Evolutionary conservation across 1,140 invertebrate species (phyloP).

Genomic region (Onthophagus taurus): DNA sequence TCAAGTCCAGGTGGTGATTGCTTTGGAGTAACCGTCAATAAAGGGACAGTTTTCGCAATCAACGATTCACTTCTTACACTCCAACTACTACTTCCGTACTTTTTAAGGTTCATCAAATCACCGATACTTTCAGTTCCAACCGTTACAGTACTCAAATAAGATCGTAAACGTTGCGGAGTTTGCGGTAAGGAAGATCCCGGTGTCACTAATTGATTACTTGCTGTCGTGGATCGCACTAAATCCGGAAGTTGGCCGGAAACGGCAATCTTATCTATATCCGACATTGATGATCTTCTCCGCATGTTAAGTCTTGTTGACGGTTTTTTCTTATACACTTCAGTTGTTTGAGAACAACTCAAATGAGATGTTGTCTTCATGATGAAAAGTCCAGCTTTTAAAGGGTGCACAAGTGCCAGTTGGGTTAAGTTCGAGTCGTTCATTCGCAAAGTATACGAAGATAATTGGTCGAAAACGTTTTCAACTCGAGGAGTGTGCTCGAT

Average conservation of each 20-base stretch:
- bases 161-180: constrained; percentile 43
- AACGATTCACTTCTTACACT: constrained; percentile 55
- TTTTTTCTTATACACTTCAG: constrained; percentile 28
- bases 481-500: no score
- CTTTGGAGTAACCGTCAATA: constrained; percentile 56
- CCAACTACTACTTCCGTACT: constrained; percentile 58
- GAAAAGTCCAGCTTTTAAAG: constrained; percentile 49
- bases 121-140: constrained; percentile 57
- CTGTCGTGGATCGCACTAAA: constrained; percentile 42
- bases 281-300: constrained; percentile 59
- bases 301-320: constrained; percentile 39
- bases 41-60: constrained; percentile 56
- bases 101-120: constrained; percentile 66
- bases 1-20: constrained; percentile 33
- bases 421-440: no score
- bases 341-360: no score
- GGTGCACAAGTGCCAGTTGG: constrained; percentile 50
- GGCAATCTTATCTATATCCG: constrained; percentile 57
- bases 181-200: constrained; percentile 41
- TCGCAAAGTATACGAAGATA: no score
- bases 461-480: no score
- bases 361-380: constrained; percentile 46
- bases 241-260: constrained; percentile 33
- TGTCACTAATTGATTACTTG: constrained; percentile 32
- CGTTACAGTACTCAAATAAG: constrained; percentile 37